These are phyloP conservation scores for Percopsis omiscomaycus DNA, from an alignment of 2,797 vertebrate species.

Conservation along the genomic window DNA sequence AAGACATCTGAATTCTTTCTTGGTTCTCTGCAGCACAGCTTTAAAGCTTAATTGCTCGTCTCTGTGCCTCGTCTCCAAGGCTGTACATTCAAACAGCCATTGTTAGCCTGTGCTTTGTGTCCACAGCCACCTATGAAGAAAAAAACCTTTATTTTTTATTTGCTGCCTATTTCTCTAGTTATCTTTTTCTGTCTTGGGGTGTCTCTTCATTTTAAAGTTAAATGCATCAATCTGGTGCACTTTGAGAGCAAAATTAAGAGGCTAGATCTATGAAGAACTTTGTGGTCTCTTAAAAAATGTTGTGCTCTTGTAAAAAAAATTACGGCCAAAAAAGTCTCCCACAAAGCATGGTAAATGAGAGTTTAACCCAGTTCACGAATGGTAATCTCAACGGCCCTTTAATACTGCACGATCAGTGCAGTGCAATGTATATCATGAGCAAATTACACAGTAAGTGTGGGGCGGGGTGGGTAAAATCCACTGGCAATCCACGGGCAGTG, in stretches of 20 bases:
- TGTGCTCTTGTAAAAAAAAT: background rate
- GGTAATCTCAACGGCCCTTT: no score
- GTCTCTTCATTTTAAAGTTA: slow-evolving; percentile 7
- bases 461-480: no score
- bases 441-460: no score
- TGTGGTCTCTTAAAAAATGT: background rate
- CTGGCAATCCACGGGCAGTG: no score
- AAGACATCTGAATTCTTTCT: slow-evolving; percentile 85
- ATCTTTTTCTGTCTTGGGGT: slow-evolving; percentile 2
- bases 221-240: no score
- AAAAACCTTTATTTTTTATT: background rate
- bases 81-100: slow-evolving; percentile 50
- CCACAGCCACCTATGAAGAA: slow-evolving; percentile 16
- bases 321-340: no score
- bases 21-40: slow-evolving; percentile 79
- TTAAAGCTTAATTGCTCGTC: slow-evolving; percentile 79
- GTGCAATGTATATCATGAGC: no score
- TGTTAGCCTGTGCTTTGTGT: slow-evolving; percentile 44
- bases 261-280: background rate
- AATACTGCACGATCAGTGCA: no score
- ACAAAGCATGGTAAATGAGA: no score
- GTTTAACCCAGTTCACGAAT: no score
- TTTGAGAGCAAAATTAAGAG: no score
- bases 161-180: background rate
- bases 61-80: slow-evolving; percentile 75